Evolutionary conservation across 2,888 invertebrate species (phyloP).

Genomic region (Byasa hedistus): DNA sequence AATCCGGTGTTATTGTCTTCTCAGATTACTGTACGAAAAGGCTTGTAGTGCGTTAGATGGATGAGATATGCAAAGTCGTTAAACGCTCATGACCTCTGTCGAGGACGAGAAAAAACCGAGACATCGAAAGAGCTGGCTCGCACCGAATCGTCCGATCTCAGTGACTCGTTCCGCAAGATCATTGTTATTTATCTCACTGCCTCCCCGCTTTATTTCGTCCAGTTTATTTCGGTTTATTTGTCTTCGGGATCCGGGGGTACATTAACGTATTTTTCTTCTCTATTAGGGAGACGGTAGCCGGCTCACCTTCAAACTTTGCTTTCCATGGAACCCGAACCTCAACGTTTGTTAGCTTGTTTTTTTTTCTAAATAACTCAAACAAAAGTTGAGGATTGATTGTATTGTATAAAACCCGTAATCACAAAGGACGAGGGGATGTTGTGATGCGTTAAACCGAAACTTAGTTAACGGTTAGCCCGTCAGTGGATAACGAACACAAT

Average conservation of each 20-base stretch:
- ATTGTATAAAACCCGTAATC: conserved; percentile 66
- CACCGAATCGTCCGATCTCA: conserved; percentile 34
- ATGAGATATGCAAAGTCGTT: conserved; percentile 28
- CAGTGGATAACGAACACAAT: conserved; percentile 46
- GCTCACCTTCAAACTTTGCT: conserved; percentile 75
- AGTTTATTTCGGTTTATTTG: conserved; percentile 76
- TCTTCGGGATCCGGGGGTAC: conserved; percentile 77
- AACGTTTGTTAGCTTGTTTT: conserved; percentile 70
- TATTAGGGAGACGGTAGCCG: conserved; percentile 74
- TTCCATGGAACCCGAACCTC: conserved; percentile 60
- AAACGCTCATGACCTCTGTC: conserved; percentile 38
- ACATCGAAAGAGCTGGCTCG: conserved; percentile 38
- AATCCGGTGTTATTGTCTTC: conserved; percentile 7
- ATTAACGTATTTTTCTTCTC: conserved; percentile 80
- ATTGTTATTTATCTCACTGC: conserved; percentile 75
- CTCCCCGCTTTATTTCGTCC: conserved; percentile 73
- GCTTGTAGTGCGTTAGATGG: conserved; percentile 23
- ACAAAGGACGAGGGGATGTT: conserved; percentile 40
- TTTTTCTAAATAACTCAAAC: conserved; percentile 72
- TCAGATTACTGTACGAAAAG: conserved; percentile 2
- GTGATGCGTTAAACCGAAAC: conserved; percentile 56
- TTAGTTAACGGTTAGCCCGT: conserved; percentile 51
- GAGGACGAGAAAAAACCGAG: conserved; percentile 55
- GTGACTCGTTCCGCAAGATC: conserved; percentile 59
- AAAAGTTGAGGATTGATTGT: conserved; percentile 79